Evolutionary conservation across 2,888 invertebrate species (phyloP).

Genomic region (Hyposoter dolosus): DNA sequence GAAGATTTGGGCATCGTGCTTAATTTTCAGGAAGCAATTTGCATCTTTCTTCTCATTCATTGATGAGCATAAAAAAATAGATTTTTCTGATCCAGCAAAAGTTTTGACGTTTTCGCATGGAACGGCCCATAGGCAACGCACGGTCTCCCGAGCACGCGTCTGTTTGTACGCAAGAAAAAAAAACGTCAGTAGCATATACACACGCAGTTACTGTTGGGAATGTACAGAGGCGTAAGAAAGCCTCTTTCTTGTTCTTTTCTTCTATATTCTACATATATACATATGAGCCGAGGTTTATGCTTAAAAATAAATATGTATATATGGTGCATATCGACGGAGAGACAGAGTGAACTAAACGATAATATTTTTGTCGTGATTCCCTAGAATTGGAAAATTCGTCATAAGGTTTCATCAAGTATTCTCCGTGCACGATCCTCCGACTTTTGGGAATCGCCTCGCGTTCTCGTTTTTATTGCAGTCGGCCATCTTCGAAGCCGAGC

Average conservation of each 20-base stretch:
- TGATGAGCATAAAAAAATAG: too few species aligned
- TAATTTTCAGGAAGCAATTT: too few species aligned
- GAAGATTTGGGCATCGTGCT: too few species aligned
- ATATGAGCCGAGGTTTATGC: background rate
- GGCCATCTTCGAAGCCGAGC: background rate
- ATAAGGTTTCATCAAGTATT: slow-evolving; percentile 27
- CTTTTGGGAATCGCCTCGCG: background rate
- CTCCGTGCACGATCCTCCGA: background rate
- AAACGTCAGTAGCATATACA: slow-evolving; percentile 51
- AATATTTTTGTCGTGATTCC: slow-evolving; percentile 22
- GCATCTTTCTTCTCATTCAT: too few species aligned
- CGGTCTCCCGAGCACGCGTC: slow-evolving; percentile 56
- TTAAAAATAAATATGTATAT: slow-evolving; percentile 6
- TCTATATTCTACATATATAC: slow-evolving; percentile 16
- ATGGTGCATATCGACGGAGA: background rate
- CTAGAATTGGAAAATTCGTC: slow-evolving; percentile 30
- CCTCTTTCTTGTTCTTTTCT: slow-evolving; percentile 42
- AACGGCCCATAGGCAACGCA: slow-evolving; percentile 35
- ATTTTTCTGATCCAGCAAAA: too few species aligned
- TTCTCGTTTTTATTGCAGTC: background rate
- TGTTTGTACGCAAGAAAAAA: slow-evolving; percentile 57
- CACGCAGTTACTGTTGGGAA: slow-evolving; percentile 54
- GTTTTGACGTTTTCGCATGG: background rate
- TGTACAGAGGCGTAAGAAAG: slow-evolving; percentile 58
- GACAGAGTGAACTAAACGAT: slow-evolving; percentile 13